Conservation (phyloP, 2,113 vertebrate species). For the Polypterus senegalus region DNA sequence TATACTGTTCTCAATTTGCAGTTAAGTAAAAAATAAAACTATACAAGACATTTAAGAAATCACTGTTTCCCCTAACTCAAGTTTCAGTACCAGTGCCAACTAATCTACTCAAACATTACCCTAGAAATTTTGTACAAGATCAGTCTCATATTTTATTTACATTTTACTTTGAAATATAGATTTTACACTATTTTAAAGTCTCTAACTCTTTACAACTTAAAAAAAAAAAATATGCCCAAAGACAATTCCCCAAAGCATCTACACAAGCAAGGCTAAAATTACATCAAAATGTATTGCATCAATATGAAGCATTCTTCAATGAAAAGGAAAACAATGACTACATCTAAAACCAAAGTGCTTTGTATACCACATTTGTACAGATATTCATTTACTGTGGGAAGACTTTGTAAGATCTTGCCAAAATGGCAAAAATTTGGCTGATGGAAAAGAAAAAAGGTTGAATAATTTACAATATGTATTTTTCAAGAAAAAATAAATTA, state of each 20-base stretch:
- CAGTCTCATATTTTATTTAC: no score
- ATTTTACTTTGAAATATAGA: no score
- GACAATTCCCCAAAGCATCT: slow-evolving; percentile 25
- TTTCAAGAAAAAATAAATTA: slow-evolving; percentile 41
- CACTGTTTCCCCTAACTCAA: no score
- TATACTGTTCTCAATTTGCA: not conserved
- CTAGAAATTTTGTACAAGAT: no score
- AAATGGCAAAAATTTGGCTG: slow-evolving; percentile 65
- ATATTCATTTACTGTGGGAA: slow-evolving; percentile 51
- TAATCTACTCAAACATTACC: no score
- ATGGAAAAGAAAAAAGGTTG: slow-evolving; percentile 71
- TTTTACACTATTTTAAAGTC: no score
- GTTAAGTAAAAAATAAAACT: not conserved
- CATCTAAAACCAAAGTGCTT: slow-evolving; percentile 56
- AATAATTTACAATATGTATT: slow-evolving; percentile 54
- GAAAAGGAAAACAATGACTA: slow-evolving; percentile 15
- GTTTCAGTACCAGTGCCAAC: no score
- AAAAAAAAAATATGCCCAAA: slow-evolving; percentile 15
- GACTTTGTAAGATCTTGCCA: slow-evolving; percentile 57
- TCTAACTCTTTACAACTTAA: no score
- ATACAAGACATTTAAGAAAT: no score
- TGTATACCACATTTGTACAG: slow-evolving; percentile 45
- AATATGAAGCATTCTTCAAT: slow-evolving; percentile 19
- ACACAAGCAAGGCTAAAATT: slow-evolving; percentile 38
- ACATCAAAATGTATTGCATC: slow-evolving; percentile 29